Evolutionary conservation across 2,113 vertebrate genomes (phyloP).

Genomic region (Spea multiplicata): DNA sequence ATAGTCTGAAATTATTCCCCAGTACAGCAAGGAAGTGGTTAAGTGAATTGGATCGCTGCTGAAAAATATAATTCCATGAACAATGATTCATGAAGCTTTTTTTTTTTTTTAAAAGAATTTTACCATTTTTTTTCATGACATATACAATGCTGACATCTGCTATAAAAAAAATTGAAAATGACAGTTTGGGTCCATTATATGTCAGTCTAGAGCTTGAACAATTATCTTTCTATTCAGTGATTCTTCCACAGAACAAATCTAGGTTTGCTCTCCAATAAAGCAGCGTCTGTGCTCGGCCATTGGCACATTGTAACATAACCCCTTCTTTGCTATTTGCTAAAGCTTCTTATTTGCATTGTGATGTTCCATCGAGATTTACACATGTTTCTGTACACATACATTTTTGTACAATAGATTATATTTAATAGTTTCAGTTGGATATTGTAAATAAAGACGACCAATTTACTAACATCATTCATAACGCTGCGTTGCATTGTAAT

Average conservation of each 20-base stretch:
- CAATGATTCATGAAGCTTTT: background rate
- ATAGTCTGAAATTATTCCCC: too few relatives aligned
- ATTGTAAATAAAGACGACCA: background rate
- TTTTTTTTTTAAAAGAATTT: background rate
- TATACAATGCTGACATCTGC: slow-evolving; percentile 36
- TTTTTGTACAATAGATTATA: background rate
- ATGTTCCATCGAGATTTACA: background rate
- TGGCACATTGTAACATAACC: background rate
- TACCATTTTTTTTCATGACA: slow-evolving; percentile 13
- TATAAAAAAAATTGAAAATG: slow-evolving; percentile 38
- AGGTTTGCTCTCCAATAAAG: background rate
- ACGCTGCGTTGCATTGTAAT: too few relatives aligned
- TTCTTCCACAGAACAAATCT: slow-evolving; percentile 15
- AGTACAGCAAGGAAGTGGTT: background rate
- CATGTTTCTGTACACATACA: too few relatives aligned
- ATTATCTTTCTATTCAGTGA: slow-evolving; percentile 32
- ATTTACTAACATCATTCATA: background rate
- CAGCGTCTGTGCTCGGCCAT: background rate
- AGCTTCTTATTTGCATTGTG: background rate
- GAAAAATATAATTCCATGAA: background rate
- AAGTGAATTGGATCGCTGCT: background rate
- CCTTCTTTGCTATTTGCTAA: background rate
- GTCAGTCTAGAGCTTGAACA: slow-evolving; percentile 24
- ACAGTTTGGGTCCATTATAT: slow-evolving; percentile 36
- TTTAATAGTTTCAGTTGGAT: background rate